Conservation (phyloP, 1,140 invertebrate species). For the Bradynema listronoti region DNA sequence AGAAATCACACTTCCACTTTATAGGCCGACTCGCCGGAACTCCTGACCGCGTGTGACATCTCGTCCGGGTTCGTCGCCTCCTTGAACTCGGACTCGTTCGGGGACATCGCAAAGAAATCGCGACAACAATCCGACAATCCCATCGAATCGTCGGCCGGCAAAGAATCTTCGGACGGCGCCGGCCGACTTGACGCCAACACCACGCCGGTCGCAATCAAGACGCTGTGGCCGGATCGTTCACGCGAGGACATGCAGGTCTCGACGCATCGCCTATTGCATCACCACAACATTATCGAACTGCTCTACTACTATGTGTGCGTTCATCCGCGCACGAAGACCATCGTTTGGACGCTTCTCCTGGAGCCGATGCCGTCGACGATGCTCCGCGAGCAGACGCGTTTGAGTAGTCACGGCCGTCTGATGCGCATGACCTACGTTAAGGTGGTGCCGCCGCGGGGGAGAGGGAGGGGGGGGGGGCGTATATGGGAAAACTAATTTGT, state of each 20-base stretch:
- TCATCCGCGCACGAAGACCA: conserved; percentile 23
- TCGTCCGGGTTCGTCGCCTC: conserved; percentile 6
- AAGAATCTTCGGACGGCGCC: not conserved
- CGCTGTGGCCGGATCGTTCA: conserved; percentile 33
- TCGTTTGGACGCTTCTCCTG: conserved; percentile 31
- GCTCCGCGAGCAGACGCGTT: conserved; percentile 21
- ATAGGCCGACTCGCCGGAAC: not conserved
- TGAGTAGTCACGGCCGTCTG: not conserved
- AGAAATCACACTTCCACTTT: too few relatives aligned
- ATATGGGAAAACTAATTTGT: too few relatives aligned
- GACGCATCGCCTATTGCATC: conserved; percentile 28
- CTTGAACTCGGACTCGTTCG: conserved; percentile 7
- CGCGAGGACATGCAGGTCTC: conserved; percentile 33
- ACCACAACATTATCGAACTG: conserved; percentile 29
- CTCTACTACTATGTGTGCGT: conserved; percentile 36
- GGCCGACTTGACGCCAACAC: too few relatives aligned
- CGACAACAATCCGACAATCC: too few relatives aligned
- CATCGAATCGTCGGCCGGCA: not conserved
- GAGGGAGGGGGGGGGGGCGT: too few relatives aligned
- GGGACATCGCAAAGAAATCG: too few relatives aligned
- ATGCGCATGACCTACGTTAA: conserved; percentile 15
- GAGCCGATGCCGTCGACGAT: conserved; percentile 35
- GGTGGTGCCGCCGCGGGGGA: too few relatives aligned
- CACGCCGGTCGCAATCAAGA: conserved; percentile 37
- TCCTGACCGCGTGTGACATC: conserved; percentile 9